A percentile compares a stretch with the other conserved stretches of the same genome.
phyloP scores from a whole-genome alignment of 1,140 invertebrate genomes.

The Tetramorium parvispinum region DNA sequence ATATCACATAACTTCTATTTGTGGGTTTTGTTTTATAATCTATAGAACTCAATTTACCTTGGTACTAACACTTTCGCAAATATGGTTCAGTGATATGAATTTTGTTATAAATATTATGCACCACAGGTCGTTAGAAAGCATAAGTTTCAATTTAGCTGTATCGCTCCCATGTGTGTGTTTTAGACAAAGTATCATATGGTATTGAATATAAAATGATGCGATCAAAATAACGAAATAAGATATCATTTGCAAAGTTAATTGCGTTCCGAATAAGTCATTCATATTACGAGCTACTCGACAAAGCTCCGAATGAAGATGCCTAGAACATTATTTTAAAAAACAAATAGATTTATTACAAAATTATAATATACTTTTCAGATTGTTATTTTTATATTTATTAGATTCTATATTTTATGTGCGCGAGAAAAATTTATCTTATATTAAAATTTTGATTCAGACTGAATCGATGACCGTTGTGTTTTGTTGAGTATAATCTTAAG shows the following conservation, averaged over 20 bases:
- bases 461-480: neutral
- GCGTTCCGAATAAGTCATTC: constrained; percentile 12
- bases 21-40: neutral
- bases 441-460: neutral
- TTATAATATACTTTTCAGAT: neutral
- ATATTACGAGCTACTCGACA: constrained; percentile 27
- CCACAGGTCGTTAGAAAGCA: neutral
- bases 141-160: neutral
- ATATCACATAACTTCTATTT: neutral
- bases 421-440: neutral
- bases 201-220: neutral
- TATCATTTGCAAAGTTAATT: constrained; percentile 4
- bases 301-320: constrained; percentile 28
- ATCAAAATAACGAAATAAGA: neutral
- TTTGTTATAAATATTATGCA: neutral
- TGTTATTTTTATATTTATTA: neutral
- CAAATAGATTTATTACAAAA: neutral
- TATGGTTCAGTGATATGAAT: constrained; percentile 14
- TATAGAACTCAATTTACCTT: constrained; percentile 3
- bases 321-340: constrained; percentile 14
- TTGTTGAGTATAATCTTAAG: neutral
- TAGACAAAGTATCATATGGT: neutral
- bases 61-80: constrained; percentile 13
- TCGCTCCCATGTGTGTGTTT: neutral
- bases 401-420: neutral